Conservation (phyloP, 2,113 vertebrate genomes). For the Piprites chloris region DNA sequence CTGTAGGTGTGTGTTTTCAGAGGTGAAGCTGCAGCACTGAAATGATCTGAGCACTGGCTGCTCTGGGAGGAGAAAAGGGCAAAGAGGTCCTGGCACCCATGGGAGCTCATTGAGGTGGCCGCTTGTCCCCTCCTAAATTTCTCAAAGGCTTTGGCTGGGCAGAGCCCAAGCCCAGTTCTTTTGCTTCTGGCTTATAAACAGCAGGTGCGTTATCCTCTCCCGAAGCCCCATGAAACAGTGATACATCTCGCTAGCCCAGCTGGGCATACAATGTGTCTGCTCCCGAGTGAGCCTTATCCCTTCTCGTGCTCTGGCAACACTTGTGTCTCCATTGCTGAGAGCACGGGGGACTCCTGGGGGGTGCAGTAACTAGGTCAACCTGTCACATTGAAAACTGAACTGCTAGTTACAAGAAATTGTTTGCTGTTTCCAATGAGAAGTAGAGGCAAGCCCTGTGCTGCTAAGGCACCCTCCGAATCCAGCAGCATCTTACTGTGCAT, state of each 20-base stretch:
- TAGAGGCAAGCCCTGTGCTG: not conserved
- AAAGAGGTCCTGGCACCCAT: not conserved
- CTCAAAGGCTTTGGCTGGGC: not conserved
- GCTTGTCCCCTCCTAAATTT: rapidly evolving
- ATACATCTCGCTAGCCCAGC: rapidly evolving
- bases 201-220: not conserved
- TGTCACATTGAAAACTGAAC: not conserved
- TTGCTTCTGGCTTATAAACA: not conserved
- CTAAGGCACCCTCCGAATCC: rapidly evolving
- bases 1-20: not conserved
- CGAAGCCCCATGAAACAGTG: too few relatives aligned
- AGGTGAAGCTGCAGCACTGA: not conserved
- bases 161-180: not conserved
- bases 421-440: not conserved
- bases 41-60: not conserved
- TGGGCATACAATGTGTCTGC: rapidly evolving
- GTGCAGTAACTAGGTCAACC: not conserved
- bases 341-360: not conserved
- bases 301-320: not conserved
- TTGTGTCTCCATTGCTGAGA: not conserved
- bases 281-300: rapidly evolving
- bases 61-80: not conserved
- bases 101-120: rapidly evolving
- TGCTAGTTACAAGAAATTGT: not conserved
- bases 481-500: not conserved